Base-by-base conservation (phyloP, 2,888 invertebrate species). In the Apodemia mormo region DNA sequence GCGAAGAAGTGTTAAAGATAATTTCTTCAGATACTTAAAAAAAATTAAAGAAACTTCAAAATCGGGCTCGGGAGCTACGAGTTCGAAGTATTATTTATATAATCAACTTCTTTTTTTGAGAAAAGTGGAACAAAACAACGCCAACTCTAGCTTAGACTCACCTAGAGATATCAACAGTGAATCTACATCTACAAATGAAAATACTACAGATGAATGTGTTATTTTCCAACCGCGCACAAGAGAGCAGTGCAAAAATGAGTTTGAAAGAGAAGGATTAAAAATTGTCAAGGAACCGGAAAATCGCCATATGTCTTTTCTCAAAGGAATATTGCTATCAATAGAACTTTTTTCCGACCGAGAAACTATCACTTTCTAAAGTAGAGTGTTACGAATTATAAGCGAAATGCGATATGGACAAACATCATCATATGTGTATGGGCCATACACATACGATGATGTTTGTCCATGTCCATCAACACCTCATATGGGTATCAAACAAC, bases 391-490 rank as follows among this genome's bases (percentile, higher is more conserved):
- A 77, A 76, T 76, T 72, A 78, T 78, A 68, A 2, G 30, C 6
- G 77, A 78, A 70, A 77, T 78, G 75, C 75, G 76, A 72, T 77
- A 75, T 78, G 76, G 75, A 74, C 73, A 69, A 77, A 74, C 65
- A 37, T 40, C 74, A 74, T 72, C 70, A 73, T 74, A 77, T 75
- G 74, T 72, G 65, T 72, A 71, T 76, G 73, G 73, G 75, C 72
- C 72, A 73, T 3, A 67, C 74, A 74, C 74, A 73, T 74, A 22
- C 0, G 22, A 22, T 22, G 22, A 22, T 22, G 22, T 22, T 22
- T 22, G 22, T 22, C 0, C 22, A 22, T 22, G 22, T 22, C 22
- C 22, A 70, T 73, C 74, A 71, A 30, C 73, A 70, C 76, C 72
- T 73, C 71, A 71, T 74, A 77, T 74, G 74, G 74, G 67, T 73